Base-by-base conservation (phyloP, 2,113 vertebrate genomes). In the Egretta garzetta region DNA sequence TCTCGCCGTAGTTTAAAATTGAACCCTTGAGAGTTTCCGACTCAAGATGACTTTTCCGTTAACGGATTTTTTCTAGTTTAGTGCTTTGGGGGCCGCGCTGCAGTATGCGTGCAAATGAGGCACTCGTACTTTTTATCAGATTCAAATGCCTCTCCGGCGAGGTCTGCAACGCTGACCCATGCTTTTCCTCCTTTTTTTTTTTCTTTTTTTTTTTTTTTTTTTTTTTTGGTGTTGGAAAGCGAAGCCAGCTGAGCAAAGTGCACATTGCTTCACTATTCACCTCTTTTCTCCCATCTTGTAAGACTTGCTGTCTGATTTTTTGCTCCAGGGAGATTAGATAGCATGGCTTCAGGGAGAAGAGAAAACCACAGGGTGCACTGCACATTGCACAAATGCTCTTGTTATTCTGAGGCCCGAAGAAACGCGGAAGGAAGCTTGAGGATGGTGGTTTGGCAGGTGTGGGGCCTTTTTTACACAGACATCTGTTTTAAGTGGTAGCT, bases 391-490 rank as follows among this genome's bases (percentile, higher is more conserved):
- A 96, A 90, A 96, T 14, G 96, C 90, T 93, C 83, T 28, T 52
- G 64, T 94, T 96, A 60, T 95, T 92, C 93, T 23, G 86, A 93
- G 85, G 88, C 93, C 88, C 95, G 80, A 86, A 85, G 84, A 95
- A 95, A 95, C 6, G 33, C 96, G 95, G 96, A 92, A 96, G 97
- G 98, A 98, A 98, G 96, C 91, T 96, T 95, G 96, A 97, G 96
- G 97, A 93, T 41, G 91, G 93, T 94, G 88, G 97, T 83, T 95
- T 93, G 96, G 97, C 98, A 96, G 97, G 97, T 97, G 97, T 93
- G 96, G 68, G 91, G 88, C 93, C 75, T 96, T 95, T 95, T 97
- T 95, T 56, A 85, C 63, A 45, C 52, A 95, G 97, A 95, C 97
- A 90, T 95, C 97, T 97, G 96, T 92, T 98, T 97, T 79, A 97